These are phyloP conservation scores for Drosophila trapezifrons DNA, from an alignment of 1,140 invertebrate species.

Conservation along the genomic window DNA sequence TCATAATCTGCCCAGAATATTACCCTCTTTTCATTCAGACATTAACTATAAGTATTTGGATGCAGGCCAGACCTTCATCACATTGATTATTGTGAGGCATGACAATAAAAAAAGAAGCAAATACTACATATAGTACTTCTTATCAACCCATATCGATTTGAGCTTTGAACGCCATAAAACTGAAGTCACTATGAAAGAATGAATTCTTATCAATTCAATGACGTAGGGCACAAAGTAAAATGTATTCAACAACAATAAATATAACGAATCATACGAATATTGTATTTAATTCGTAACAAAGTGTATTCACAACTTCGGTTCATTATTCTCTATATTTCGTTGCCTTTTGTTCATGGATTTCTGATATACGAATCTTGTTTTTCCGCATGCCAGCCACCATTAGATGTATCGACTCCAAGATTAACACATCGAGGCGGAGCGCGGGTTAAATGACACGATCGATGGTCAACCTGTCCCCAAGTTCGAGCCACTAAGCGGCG, in stretches of 20 bases:
- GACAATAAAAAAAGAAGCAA: background rate
- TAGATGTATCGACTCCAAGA: slow-evolving; percentile 31
- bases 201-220: slow-evolving; percentile 29
- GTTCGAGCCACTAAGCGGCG: slow-evolving; percentile 42
- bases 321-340: background rate
- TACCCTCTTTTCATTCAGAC: background rate
- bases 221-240: slow-evolving; percentile 17
- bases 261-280: no score
- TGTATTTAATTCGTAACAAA: no score
- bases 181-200: slow-evolving; percentile 19
- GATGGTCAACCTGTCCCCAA: slow-evolving; percentile 71
- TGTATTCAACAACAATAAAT: slow-evolving; percentile 11
- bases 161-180: slow-evolving; percentile 32
- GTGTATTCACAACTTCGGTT: slow-evolving; percentile 1
- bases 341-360: slow-evolving; percentile 25
- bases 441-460: slow-evolving; percentile 73
- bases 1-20: no score
- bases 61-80: slow-evolving; percentile 13
- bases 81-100: slow-evolving; percentile 6
- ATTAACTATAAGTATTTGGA: no score
- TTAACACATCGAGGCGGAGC: slow-evolving; percentile 59
- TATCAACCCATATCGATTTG: slow-evolving; percentile 26
- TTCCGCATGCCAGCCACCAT: slow-evolving; percentile 55
- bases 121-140: slow-evolving; percentile 4
- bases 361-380: slow-evolving; percentile 37